Base-by-base conservation (phyloP, 2,888 invertebrate species). In the Cheilosia vernalis region DNA sequence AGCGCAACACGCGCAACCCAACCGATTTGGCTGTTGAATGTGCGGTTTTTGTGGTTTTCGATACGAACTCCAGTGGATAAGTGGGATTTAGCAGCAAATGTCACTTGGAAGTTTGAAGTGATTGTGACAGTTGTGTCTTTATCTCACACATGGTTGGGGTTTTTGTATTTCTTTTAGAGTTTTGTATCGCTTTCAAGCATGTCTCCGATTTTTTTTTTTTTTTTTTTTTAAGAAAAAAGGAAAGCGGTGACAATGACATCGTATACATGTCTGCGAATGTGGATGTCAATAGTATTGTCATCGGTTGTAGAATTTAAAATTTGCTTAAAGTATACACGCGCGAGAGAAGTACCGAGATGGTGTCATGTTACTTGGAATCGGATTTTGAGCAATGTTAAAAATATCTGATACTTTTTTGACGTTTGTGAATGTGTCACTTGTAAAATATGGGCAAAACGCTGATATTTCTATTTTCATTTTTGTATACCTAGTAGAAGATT, bases 41-140 rank as follows among this genome's bases (percentile, higher is more conserved):
- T 85, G 85, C 55, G 85, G 85, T 81, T 80, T 70, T 72, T 56
- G 76, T 51, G 72, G 72, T 73, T 72, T 19, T 15, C 4, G 17
- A 17, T 13, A n/a, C 24, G 1, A 19, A 37, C 30, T n/a, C 17
- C 44, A 49, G 19, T 44, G 27, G 56, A 19, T 51, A 30, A 56
- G 63, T 66, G 27, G 40, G 49, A 74, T 80, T 74, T 61, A 55
- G 55, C 60, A 55, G 69, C 24, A 64, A 64, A 70, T 82, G 78
- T 83, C 82, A 83, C 40, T 55, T 33, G 58, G 6, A 37, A 49
- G 77, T 19, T 40, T 70, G 60, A 24, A 40, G 67, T 19, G 56
- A 69, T 37, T 63, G 63, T 74, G 76, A 67, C 66, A 66, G 37
- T 74, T 74, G 63, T 44, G 66, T 61, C 60, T 66, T 60, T 55